Base-by-base conservation (phyloP, 2,113 vertebrate genomes). In the Anser brachyrhynchus region DNA sequence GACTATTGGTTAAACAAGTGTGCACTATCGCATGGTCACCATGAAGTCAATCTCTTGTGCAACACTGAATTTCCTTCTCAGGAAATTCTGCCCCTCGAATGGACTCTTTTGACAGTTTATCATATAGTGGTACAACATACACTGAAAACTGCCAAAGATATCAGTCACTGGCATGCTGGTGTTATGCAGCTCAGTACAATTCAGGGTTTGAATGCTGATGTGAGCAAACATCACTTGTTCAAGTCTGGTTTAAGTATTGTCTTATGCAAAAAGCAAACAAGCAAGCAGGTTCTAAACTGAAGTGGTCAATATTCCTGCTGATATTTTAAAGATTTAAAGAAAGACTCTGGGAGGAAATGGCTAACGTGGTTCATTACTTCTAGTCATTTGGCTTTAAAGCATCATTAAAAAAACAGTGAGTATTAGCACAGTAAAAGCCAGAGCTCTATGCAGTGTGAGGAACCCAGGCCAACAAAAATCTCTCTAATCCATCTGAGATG, bases 371-470 rank as follows among this genome's bases (percentile, higher is more conserved):
- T 95, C 92, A 93, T 95, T 97, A 95, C 67, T 94, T 96, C 55
- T 82, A 82, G 81, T 93, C 52, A 92, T 96, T 97, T 93, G 74
- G 75, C 75, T 91, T 93, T 95, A 95, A 97, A 97, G 59, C 84
- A 31, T 81, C 87, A 75, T 96, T 92, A 44, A 89, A 96, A 96
- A 57, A 65, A 59, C 41, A 49, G 46, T 62, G 28, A 87, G 51
- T 49, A 73, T n/a, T 54, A 87, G 44, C 70, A 57, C 4, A 89
- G 41, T 46, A 69, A 93, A 95, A 86, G 46, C 78, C 86, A 75
- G 70, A 90, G 64, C 6, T 67, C 39, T 62, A 66, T 35, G 43
- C 65, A 61, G 1, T 43, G 26, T 64, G 49, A 84, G 85, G 93
- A 77, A 86, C 59, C 83, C 83, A 94, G 43, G 21, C 62, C 82